Evolutionary conservation across 2,113 vertebrate species (phyloP).

Genomic region (Aegithalos caudatus): DNA sequence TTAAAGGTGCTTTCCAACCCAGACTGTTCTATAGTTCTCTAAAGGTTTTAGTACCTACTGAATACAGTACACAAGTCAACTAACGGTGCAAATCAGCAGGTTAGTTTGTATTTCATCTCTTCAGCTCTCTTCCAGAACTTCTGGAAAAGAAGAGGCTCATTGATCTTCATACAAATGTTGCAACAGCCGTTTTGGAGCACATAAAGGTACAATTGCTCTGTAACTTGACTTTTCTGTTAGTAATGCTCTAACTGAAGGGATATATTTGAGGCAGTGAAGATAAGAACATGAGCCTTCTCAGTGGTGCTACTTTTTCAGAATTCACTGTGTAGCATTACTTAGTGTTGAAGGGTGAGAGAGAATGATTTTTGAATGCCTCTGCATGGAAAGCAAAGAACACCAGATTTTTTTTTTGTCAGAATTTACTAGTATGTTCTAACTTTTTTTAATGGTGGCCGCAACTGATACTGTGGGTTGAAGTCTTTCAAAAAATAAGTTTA

Average conservation of each 20-base stretch:
- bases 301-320: neutral
- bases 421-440: neutral
- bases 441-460: neutral
- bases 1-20: neutral
- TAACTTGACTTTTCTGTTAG: neutral
- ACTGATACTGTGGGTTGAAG: neutral
- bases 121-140: conserved; percentile 94
- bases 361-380: neutral
- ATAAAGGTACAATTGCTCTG: conserved; percentile 86
- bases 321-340: neutral
- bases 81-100: neutral
- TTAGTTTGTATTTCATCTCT: conserved; percentile 69
- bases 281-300: neutral
- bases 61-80: neutral
- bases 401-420: neutral
- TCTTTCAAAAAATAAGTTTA: neutral
- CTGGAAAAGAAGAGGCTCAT: conserved; percentile 97
- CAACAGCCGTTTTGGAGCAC: conserved; percentile 94
- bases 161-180: conserved; percentile 97
- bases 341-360: neutral
- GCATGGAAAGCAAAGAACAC: neutral
- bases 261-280: neutral
- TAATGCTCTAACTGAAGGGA: neutral
- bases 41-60: neutral
- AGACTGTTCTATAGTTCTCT: neutral